Percentiles rank a stretch among this genome's conserved stretches.
phyloP scores from a whole-genome alignment of 2,113 vertebrate species.

The Gyps fulvus region DNA sequence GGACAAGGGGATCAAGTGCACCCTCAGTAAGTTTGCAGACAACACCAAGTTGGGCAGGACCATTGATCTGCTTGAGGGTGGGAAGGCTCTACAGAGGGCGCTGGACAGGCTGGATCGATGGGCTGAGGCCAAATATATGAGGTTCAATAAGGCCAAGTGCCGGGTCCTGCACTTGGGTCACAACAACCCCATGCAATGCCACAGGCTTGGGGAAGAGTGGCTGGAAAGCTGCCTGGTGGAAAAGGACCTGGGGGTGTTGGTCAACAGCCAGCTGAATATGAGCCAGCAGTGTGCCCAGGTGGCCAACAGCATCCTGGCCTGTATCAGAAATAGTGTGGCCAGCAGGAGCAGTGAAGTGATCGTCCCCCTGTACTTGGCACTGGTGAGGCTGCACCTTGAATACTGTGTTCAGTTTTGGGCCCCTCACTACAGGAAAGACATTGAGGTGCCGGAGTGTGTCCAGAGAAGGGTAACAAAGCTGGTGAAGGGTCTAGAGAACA shows the following conservation, averaged over 20 bases:
- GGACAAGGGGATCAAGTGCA: not conserved
- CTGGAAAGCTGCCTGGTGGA: not conserved
- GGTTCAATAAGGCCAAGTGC: not conserved
- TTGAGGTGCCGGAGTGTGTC: not conserved
- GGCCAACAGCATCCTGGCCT: not conserved
- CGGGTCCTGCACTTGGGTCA: not conserved
- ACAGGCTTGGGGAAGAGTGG: not conserved
- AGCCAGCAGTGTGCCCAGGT: not conserved
- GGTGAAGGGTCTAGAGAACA: not conserved
- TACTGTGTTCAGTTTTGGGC: not conserved
- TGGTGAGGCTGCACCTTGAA: not conserved
- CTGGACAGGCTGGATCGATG: not conserved
- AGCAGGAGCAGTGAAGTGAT: not conserved
- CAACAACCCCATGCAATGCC: not conserved
- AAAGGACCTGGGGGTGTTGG: not conserved
- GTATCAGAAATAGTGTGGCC: not conserved
- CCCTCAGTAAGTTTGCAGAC: not conserved
- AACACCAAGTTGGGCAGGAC: not conserved
- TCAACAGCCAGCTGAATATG: not conserved
- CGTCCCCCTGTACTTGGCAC: accelerated
- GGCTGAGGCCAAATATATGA: not conserved
- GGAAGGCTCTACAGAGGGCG: not conserved
- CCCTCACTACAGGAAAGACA: not conserved
- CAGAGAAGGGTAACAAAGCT: not conserved
- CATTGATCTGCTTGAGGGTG: not conserved